Evolutionary conservation across 2,797 vertebrate species (phyloP).

Genomic region (Macropus fuliginosus): DNA sequence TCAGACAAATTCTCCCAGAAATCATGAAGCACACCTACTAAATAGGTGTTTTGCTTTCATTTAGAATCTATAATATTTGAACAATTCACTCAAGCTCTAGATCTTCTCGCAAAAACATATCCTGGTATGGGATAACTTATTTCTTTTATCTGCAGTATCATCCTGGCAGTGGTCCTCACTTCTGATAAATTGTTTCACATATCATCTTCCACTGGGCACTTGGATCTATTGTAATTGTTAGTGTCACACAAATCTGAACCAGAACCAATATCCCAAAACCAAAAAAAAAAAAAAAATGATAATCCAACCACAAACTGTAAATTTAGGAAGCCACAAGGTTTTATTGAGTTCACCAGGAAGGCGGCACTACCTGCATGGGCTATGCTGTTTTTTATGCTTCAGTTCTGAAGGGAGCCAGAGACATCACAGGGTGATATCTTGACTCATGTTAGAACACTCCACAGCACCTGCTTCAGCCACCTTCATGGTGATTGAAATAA

Average conservation of each 20-base stretch:
- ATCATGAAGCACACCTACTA: background rate
- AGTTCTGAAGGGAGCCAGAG: background rate
- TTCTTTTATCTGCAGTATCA: background rate
- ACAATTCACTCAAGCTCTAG: background rate
- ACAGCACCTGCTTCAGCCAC: too few relatives aligned
- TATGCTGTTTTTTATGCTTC: background rate
- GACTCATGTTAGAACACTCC: background rate
- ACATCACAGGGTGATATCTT: background rate
- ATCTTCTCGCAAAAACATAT: background rate
- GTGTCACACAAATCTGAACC: background rate
- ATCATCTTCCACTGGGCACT: background rate
- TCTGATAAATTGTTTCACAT: background rate
- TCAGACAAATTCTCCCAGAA: background rate
- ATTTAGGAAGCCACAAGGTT: background rate
- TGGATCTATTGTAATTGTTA: background rate
- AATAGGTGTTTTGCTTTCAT: background rate
- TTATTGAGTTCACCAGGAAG: background rate
- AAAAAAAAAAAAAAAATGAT: background rate
- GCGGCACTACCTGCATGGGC: background rate
- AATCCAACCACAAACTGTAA: background rate
- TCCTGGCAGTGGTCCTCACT: background rate
- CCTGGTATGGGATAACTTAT: background rate
- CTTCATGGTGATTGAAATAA: too few relatives aligned
- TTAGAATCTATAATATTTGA: background rate
- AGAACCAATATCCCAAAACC: background rate